phyloP scores from a whole-genome alignment of 2,797 vertebrate species.

The Falco naumanni region DNA sequence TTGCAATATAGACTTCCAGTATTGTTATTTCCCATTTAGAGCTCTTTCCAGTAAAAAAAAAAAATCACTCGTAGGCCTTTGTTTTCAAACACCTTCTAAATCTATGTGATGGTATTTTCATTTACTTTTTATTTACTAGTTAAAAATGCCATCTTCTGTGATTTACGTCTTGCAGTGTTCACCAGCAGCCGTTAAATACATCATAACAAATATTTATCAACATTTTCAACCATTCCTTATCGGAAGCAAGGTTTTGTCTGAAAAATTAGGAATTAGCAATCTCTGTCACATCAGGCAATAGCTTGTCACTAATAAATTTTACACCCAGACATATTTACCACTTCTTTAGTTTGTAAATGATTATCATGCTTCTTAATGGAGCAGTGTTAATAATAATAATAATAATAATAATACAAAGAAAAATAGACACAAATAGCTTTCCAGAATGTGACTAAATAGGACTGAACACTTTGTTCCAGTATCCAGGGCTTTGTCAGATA shows the following conservation, averaged over 20 bases:
- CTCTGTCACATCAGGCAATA: slow-evolving; percentile 9
- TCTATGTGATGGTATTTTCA: slow-evolving; percentile 33
- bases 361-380: slow-evolving; percentile 25
- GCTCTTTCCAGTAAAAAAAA: not conserved
- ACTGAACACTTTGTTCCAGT: not conserved
- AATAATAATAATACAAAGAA: not conserved
- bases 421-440: not conserved
- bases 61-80: not conserved
- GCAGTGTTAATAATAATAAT: slow-evolving; percentile 19
- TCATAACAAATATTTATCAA: slow-evolving; percentile 37
- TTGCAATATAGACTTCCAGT: not conserved
- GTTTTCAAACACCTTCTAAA: slow-evolving; percentile 37
- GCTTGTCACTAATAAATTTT: slow-evolving; percentile 26
- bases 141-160: slow-evolving; percentile 25
- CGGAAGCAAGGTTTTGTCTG: not conserved
- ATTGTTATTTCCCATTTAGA: not conserved
- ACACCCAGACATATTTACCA: not conserved
- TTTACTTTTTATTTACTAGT: slow-evolving; percentile 59
- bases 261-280: slow-evolving; percentile 32
- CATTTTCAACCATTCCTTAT: not conserved
- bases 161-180: slow-evolving; percentile 31
- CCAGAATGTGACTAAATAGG: not conserved
- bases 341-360: slow-evolving; percentile 27
- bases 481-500: not conserved
- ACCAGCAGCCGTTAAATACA: slow-evolving; percentile 52